phyloP scores from a whole-genome alignment of 2,888 invertebrate species.

The Eristalinus sepulchralis region DNA sequence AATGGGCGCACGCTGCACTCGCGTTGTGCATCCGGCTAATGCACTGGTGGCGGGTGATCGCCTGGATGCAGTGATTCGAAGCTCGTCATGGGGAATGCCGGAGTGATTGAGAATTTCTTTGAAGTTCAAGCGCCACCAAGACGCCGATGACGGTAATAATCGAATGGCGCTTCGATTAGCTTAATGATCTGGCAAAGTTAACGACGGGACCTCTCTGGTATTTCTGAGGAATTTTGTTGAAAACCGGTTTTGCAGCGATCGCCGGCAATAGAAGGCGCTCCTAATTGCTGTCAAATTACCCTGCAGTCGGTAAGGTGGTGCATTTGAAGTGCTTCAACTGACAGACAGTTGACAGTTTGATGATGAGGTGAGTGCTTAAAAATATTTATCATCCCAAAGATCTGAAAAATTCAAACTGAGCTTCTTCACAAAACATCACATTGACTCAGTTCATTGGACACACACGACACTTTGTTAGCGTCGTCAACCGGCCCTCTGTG shows the following conservation, averaged over 20 bases:
- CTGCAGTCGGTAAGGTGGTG: too few species aligned
- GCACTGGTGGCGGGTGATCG: neutral
- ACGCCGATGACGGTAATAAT: neutral
- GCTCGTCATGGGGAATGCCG: neutral
- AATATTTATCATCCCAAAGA: neutral
- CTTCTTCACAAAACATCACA: neutral
- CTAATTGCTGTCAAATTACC: neutral
- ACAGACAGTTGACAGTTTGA: too few species aligned
- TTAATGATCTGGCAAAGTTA: neutral
- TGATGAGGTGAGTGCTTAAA: neutral
- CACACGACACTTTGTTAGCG: neutral
- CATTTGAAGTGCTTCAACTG: too few species aligned
- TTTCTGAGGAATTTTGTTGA: neutral
- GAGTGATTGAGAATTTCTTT: neutral
- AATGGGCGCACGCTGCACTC: neutral
- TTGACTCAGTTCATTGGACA: neutral
- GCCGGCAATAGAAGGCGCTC: neutral
- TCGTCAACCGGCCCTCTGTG: neutral
- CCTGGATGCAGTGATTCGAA: neutral
- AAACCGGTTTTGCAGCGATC: neutral
- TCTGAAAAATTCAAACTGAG: neutral
- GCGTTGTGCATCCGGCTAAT: neutral
- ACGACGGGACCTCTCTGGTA: too few species aligned
- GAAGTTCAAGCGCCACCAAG: neutral
- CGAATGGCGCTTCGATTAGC: neutral